Conservation (phyloP, 2,797 vertebrate genomes). For the Crenichthys baileyi region DNA sequence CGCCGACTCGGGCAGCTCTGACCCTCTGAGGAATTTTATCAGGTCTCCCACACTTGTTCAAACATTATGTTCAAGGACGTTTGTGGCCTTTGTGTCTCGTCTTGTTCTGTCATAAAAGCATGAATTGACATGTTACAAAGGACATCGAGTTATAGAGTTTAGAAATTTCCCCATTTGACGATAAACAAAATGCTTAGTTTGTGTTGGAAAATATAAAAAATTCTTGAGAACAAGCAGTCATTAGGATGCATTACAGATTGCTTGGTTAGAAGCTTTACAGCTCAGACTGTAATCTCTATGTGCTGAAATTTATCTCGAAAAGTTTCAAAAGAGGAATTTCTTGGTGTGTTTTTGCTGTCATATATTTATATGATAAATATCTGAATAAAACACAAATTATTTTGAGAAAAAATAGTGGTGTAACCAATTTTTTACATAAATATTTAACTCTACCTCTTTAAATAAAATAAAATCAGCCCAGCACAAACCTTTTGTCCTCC, state of each 20-base stretch:
- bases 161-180: slow-evolving; percentile 42
- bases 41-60: slow-evolving; percentile 72
- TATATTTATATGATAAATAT: background rate
- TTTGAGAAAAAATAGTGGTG: background rate
- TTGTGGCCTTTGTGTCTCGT: slow-evolving; percentile 58
- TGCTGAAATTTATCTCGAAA: background rate
- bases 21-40: slow-evolving; percentile 76
- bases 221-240: background rate
- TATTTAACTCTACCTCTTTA: background rate
- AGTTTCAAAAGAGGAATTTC: slow-evolving; percentile 9
- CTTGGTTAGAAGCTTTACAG: background rate
- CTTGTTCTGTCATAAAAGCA: slow-evolving; percentile 49
- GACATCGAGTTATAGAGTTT: slow-evolving; percentile 46
- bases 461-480: background rate
- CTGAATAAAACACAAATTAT: background rate
- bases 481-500: background rate
- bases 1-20: slow-evolving; percentile 56
- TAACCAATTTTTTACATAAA: background rate
- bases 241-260: background rate
- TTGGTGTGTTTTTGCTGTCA: background rate
- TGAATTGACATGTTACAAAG: slow-evolving; percentile 50
- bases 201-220: background rate
- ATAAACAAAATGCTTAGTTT: slow-evolving; percentile 15
- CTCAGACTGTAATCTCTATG: background rate
- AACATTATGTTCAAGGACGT: slow-evolving; percentile 69